Base-by-base conservation (phyloP, 2,888 invertebrate species). In the Neria commutata region DNA sequence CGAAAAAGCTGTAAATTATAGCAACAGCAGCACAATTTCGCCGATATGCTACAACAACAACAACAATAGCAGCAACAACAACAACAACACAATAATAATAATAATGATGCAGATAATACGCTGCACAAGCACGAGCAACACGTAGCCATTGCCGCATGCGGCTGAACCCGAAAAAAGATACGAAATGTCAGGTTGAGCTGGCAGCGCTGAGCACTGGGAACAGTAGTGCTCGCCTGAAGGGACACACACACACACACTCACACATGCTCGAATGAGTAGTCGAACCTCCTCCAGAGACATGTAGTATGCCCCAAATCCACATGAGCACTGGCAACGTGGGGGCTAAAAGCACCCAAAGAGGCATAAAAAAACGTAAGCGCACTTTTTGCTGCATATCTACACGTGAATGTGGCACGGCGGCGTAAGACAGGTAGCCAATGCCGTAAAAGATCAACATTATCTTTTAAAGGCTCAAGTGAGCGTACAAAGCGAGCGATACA, bases 91-190 rank as follows among this genome's bases (percentile, higher is more conserved):
- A 53, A 53, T 29, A 52, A 52, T 45, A 55, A 54, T 53, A 56
- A 58, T 60, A 51, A 56, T 55, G 53, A 58, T 62, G 60, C 54
- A 63, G 63, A 63, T 63, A 60, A 63, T 58, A 58, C 58, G 33
- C 48, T 58, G 52, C 29, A 56, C 52, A 34, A 54, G 37, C 52
- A 46, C 40, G 56, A 37, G 45, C 46, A 60, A 52, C 63, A 63
- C 60, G 63, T 63, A 55, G n/a, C n/a, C n/a, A n/a, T n/a, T n/a
- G n/a, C n/a, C n/a, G n/a, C n/a, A n/a, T n/a, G n/a, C n/a, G n/a
- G n/a, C n/a, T n/a, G n/a, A n/a, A n/a, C n/a, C n/a, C n/a, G n/a
- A n/a, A n/a, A n/a, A n/a, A n/a, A n/a, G n/a, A n/a, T n/a, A n/a
- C n/a, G n/a, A n/a, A n/a, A n/a, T n/a, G n/a, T n/a, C n/a, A n/a